A percentile compares a stretch with the other conserved stretches of the same genome.
These are phyloP conservation scores for Palythoa grandiflora DNA, from an alignment of 92 coral and sea anemone species.

Conservation along the genomic window DNA sequence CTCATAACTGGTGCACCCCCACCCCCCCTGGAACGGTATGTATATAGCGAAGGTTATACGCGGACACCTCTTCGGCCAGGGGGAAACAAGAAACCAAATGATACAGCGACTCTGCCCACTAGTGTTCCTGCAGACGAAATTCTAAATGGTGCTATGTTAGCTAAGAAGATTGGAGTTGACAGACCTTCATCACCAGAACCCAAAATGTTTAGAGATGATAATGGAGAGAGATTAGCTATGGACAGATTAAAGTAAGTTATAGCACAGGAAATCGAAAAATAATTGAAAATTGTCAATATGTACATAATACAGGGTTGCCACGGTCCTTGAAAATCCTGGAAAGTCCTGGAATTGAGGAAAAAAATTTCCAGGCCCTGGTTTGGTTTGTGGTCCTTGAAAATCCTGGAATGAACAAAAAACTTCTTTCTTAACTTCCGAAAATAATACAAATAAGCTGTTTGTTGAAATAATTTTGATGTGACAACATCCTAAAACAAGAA, in stretches of 20 bases:
- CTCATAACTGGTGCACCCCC: conserved; percentile 91
- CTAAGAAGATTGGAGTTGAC: conserved; percentile 80
- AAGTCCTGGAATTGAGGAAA: no score
- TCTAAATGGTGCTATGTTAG: conserved; percentile 86
- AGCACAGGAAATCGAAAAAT: not conserved
- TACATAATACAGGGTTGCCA: no score
- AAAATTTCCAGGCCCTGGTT: no score
- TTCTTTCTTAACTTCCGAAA: no score
- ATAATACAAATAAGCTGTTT: no score
- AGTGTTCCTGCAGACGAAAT: conserved; percentile 78
- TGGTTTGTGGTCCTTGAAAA: no score
- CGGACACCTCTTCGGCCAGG: conserved; percentile 76
- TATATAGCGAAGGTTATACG: conserved; percentile 86
- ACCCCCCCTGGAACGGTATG: conserved; percentile 92
- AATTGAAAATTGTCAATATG: no score
- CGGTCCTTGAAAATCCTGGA: no score
- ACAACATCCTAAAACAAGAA: no score
- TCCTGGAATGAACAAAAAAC: no score
- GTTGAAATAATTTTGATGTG: no score
- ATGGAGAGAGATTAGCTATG: conserved; percentile 83
- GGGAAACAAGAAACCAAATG: conserved; percentile 64
- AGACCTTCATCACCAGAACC: conserved; percentile 69
- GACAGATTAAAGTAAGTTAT: conserved; percentile 76
- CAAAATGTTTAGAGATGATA: conserved; percentile 65
- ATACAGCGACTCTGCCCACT: conserved; percentile 25